Base-by-base conservation (phyloP, 2,113 vertebrate genomes). In the Alethe castanea region DNA sequence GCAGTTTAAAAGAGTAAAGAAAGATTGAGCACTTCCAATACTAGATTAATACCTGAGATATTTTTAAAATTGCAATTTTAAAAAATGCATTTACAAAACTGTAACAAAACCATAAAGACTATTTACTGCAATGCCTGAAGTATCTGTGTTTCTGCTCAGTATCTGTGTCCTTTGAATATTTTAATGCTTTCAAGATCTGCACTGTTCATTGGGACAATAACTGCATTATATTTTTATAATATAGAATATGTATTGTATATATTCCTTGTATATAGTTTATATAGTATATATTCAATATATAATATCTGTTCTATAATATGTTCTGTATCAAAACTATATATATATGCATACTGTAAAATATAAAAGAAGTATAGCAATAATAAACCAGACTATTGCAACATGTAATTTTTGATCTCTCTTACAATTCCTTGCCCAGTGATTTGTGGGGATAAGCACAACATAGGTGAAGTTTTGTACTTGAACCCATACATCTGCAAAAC, bases 381-480 rank as follows among this genome's bases (percentile, higher is more conserved):
- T 31, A 50, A 70, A 77, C 7, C 15, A 3, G 28, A 25, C 40
- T 50, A 19, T 65, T 88, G 40, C 48, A 60, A 38, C 5, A 15
- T 35, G 15, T 56, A 15, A 33, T 60, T 88, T 76, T 64, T 50
- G 12, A 26, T 31, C 13, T 70, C 54, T 62, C 56, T 70, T 45
- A 50, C 19, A 53, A 6, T 65, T 62, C 22, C 19, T 57, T 38
- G 22, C 28, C 60, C 6, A 23, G 0, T 25, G 54, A n/a, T 53
- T 70, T 2, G 1, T 6, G 2, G 35, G 4, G 11, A 18, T 70
- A 64, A 67, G 22, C 25, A 24, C 19, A 45, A 7, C 14, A 36
- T 0, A 24, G 31, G 6, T 12, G 20, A 82, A 0, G 0, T 36
- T 64, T 86, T 54, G 5, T 45, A 4, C 23, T 53, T 52, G 52